A percentile compares a stretch with the other conserved stretches of the same genome.
phyloP scores from a whole-genome alignment of 2,888 invertebrate genomes.

The Oxytorus armatus region DNA sequence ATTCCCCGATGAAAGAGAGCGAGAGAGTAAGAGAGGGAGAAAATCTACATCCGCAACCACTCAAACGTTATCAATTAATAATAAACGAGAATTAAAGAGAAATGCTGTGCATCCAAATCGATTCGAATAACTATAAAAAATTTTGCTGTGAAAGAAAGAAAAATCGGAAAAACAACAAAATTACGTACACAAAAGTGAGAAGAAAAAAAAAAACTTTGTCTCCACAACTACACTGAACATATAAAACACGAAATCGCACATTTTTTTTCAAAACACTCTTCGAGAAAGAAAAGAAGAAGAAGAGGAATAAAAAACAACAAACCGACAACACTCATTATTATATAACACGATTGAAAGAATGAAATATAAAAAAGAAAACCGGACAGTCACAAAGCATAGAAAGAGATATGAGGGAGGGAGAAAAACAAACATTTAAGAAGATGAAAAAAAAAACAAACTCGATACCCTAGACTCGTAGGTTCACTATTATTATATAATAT shows the following conservation, averaged over 20 bases:
- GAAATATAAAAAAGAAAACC: conserved; percentile 32
- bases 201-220: neutral
- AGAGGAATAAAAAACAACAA: too few relatives aligned
- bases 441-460: conserved; percentile 72
- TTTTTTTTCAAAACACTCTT: too few relatives aligned
- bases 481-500: conserved; percentile 78
- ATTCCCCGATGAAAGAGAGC: too few relatives aligned
- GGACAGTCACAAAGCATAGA: conserved; percentile 51
- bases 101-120: too few relatives aligned
- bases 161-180: too few relatives aligned
- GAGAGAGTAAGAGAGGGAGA: too few relatives aligned
- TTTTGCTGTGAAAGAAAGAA: conserved; percentile 19
- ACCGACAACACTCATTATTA: too few relatives aligned
- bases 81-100: conserved; percentile 4
- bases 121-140: conserved; percentile 14
- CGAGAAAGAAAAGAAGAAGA: too few relatives aligned
- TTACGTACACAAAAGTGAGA: conserved; percentile 57
- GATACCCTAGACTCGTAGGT: conserved; percentile 81
- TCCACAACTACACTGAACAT: too few relatives aligned
- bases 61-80: conserved; percentile 66
- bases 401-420: conserved; percentile 52
- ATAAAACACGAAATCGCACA: conserved; percentile 16
- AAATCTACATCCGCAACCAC: conserved; percentile 52
- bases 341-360: too few relatives aligned
- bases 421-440: conserved; percentile 62